phyloP scores from a whole-genome alignment of 2,888 invertebrate genomes.

The Nephrotoma appendiculata region DNA sequence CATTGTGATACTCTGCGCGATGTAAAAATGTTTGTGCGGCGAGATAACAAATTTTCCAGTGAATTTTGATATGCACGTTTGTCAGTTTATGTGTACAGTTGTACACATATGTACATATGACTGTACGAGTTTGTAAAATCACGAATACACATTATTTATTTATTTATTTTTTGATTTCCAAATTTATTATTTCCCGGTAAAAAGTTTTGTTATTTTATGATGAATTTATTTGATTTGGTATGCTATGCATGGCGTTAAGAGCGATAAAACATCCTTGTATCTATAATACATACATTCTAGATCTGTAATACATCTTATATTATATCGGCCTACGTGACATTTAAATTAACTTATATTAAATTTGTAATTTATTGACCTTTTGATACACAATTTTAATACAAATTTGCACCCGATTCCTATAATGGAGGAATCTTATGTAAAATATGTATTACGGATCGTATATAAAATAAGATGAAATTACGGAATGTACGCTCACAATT shows the following conservation, averaged over 20 bases:
- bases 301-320: too few species aligned
- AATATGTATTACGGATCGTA: too few species aligned
- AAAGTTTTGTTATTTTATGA: background rate
- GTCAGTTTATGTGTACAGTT: background rate
- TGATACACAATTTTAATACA: too few species aligned
- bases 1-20: background rate
- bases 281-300: too few species aligned
- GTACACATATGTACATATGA: background rate
- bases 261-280: background rate
- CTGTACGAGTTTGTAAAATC: background rate
- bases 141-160: background rate
- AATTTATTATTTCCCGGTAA: background rate
- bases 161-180: background rate
- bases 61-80: background rate
- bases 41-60: background rate
- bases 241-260: background rate
- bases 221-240: background rate
- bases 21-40: background rate
- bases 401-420: too few species aligned
- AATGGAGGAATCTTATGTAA: too few species aligned
- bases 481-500: too few species aligned
- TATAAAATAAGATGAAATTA: too few species aligned
- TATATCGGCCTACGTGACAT: too few species aligned
- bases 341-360: too few species aligned
- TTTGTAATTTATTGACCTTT: too few species aligned